Evolutionary conservation across 2,797 vertebrate species (phyloP).

Genomic region (Euphonia xanthogaster): DNA sequence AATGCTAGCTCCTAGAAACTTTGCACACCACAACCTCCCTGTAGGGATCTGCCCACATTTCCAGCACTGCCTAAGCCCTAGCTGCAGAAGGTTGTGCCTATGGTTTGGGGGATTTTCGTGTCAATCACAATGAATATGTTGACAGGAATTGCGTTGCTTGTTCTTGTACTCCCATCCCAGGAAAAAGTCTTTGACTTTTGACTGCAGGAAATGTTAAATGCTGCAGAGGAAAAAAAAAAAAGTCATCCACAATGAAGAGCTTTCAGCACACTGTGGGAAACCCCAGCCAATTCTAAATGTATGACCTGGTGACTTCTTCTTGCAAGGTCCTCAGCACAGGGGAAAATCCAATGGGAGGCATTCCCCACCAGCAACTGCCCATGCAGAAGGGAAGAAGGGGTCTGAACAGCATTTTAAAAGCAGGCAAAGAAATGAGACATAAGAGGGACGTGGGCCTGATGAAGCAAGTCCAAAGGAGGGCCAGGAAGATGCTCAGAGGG

Average conservation of each 20-base stretch:
- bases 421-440: not conserved
- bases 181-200: not conserved
- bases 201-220: not conserved
- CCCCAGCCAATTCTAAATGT: not conserved
- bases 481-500: not conserved
- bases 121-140: not conserved
- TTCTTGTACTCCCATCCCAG: not conserved
- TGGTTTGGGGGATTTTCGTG: not conserved
- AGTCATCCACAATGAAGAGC: not conserved
- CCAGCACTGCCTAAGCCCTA: not conserved
- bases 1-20: not conserved
- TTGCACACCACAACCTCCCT: not conserved
- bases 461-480: not conserved
- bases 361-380: not conserved
- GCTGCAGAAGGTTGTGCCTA: not conserved
- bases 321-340: rapidly evolving
- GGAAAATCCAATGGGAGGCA: not conserved
- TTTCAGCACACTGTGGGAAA: not conserved
- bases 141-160: not conserved
- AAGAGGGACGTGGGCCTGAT: rapidly evolving
- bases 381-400: not conserved
- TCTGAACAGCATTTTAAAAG: not conserved
- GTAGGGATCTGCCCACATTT: not conserved
- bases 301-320: not conserved
- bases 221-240: rapidly evolving